Base-by-base conservation (phyloP, 2,888 invertebrate species). In the Vannuccia rotundouncinata region DNA sequence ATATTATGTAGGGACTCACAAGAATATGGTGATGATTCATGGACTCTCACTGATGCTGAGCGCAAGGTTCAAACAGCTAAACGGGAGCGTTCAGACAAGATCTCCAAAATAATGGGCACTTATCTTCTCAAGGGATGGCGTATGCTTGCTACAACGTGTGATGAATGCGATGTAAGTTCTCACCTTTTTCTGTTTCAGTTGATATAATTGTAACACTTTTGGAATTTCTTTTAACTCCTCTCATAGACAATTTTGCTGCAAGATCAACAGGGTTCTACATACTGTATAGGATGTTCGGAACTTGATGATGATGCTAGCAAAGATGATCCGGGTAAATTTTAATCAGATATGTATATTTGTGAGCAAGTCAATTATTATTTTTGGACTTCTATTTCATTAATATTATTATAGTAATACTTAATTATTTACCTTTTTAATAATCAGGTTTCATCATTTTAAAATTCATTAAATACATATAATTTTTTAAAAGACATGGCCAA, bases 291-390 rank as follows among this genome's bases (percentile, higher is more conserved):
- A 1, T 74, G 75, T 25, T 2, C 31, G 2, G 75, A 74, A 29
- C 13, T 74, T 17, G 75, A 74, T n/a, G 30, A 74, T 74, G 75
- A 74, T 30, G 30, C 75, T 1, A 1, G 29, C 22, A 74, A 74
- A 29, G 75, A 74, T 74, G 75, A 74, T n/a, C 75, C 75, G 13
- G 75, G n/a, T n/a, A n/a, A n/a, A n/a, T n/a, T n/a, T n/a, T n/a
- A n/a, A n/a, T n/a, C n/a, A n/a, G n/a, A n/a, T n/a, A n/a, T n/a
- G n/a, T n/a, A n/a, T n/a, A n/a, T n/a, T n/a, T n/a, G n/a, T n/a
- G n/a, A n/a, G n/a, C n/a, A n/a, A n/a, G n/a, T n/a, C n/a, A n/a
- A n/a, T n/a, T n/a, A n/a, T n/a, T n/a, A n/a, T n/a, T n/a, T n/a
- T n/a, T n/a, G n/a, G n/a, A n/a, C n/a, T n/a, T n/a, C n/a, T n/a